These are phyloP conservation scores for Fissipunctia ypsillon DNA, from an alignment of 2,888 invertebrate genomes.

Conservation along the genomic window DNA sequence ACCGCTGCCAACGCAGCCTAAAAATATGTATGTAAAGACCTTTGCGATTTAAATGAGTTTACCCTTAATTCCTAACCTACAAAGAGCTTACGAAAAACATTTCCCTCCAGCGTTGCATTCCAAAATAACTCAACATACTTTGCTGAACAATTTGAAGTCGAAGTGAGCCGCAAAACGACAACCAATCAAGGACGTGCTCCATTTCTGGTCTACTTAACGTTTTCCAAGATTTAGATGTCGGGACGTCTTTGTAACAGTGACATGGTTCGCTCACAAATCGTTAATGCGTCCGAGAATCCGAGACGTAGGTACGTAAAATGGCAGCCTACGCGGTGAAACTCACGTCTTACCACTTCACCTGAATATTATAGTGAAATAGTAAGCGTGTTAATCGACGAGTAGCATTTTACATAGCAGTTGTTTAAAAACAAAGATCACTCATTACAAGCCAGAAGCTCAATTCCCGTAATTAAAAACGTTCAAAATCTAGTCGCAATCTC, in stretches of 20 bases:
- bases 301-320: conserved; percentile 67
- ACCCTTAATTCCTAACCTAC: conserved; percentile 28
- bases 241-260: conserved; percentile 64
- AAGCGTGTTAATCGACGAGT: conserved; percentile 46
- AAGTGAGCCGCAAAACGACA: conserved; percentile 48
- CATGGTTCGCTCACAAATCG: conserved; percentile 67
- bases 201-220: conserved; percentile 54
- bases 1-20: background rate
- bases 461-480: too few species aligned
- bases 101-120: conserved; percentile 24
- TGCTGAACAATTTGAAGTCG: conserved; percentile 47
- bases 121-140: conserved; percentile 42
- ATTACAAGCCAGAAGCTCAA: conserved; percentile 18
- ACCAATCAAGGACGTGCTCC: conserved; percentile 58
- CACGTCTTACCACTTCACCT: conserved; percentile 62
- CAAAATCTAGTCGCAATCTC: too few species aligned
- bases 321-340: conserved; percentile 64
- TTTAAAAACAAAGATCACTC: conserved; percentile 48
- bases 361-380: conserved; percentile 47
- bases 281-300: conserved; percentile 58
- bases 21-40: conserved; percentile 31
- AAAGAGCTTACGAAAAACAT: conserved; percentile 46
- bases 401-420: conserved; percentile 36
- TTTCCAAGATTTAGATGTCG: conserved; percentile 49
- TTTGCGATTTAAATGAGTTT: conserved; percentile 48